A percentile compares a stretch with the other conserved stretches of the same genome.
phyloP scores from a whole-genome alignment of 1,140 invertebrate genomes.

The Trachymyrmex cornetzi region DNA sequence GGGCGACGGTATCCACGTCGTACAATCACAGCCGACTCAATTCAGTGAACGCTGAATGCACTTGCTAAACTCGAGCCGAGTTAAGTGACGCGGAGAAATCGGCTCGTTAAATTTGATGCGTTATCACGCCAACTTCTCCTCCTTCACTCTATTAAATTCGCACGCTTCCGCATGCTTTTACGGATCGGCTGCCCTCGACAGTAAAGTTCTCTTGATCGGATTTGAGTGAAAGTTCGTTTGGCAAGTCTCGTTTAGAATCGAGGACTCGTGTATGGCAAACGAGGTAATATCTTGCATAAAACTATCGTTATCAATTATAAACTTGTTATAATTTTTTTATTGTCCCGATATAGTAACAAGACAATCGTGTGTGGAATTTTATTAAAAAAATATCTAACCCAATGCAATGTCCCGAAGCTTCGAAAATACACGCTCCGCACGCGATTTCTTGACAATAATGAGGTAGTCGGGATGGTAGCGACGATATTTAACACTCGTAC shows the following conservation, averaged over 20 bases:
- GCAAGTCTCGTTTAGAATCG: neutral
- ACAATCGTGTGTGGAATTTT: neutral
- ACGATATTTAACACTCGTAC: conserved; percentile 26
- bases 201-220: conserved; percentile 15
- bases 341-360: neutral
- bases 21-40: conserved; percentile 16
- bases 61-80: conserved; percentile 41
- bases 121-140: conserved; percentile 27
- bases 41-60: conserved; percentile 15
- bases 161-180: conserved; percentile 24
- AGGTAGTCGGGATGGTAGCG: neutral
- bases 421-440: neutral
- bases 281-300: neutral
- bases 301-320: neutral
- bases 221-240: conserved; percentile 38
- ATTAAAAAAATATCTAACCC: neutral
- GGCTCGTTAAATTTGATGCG: conserved; percentile 52
- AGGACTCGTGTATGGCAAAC: neutral
- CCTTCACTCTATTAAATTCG: conserved; percentile 35
- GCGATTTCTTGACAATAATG: neutral
- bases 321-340: neutral
- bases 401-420: neutral
- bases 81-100: conserved; percentile 40
- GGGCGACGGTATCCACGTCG: neutral
- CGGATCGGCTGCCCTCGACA: conserved; percentile 21